A percentile compares a stretch with the other conserved stretches of the same genome.
Conservation (phyloP, 2,113 vertebrate genomes). For the Mobula birostris region DNA sequence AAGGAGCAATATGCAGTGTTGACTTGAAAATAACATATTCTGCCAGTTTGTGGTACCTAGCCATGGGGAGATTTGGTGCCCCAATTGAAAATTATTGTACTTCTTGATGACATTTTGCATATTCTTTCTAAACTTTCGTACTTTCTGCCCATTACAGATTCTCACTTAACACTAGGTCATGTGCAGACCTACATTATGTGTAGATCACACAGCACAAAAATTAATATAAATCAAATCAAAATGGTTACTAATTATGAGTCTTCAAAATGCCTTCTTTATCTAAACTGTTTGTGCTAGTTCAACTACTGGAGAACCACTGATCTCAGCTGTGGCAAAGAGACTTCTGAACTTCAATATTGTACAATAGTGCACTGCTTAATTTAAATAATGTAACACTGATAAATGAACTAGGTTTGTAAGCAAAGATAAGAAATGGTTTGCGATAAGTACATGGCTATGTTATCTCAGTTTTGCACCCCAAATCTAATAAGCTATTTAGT, state of each 20-base stretch:
- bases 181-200: background rate
- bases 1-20: background rate
- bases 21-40: background rate
- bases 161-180: background rate
- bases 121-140: background rate
- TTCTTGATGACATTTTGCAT: background rate
- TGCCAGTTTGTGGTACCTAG: background rate
- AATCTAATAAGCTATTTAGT: background rate
- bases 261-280: background rate
- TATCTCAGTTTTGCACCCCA: background rate
- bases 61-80: background rate
- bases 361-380: background rate
- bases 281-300: background rate
- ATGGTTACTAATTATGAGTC: no score
- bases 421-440: background rate
- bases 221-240: background rate
- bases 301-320: background rate
- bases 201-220: background rate
- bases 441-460: background rate
- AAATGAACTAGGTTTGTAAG: background rate
- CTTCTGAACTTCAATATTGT: background rate
- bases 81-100: background rate
- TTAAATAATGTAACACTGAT: background rate
- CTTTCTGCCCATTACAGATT: background rate
- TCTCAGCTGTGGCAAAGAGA: background rate